Evolutionary conservation across 2,888 invertebrate species (phyloP), one percentile per base, ranked within the genome.

Genomic region (Pachliopta kotzebuea): DNA sequence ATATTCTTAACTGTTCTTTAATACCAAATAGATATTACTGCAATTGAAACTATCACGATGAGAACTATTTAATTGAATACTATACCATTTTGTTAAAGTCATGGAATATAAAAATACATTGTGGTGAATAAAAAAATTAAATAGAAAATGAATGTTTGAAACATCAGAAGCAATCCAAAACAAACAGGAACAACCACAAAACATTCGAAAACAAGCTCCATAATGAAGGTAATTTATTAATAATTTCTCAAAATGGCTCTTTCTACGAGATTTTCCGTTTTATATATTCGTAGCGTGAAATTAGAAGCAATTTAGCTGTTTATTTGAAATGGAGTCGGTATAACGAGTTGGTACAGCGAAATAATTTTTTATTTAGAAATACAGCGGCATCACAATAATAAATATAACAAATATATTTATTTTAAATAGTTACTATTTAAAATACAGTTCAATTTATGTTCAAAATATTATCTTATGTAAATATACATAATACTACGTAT

Each of bases 221-320:
- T 85, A 85, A 85, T 85, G 81, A 80, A 77, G 80, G 78, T 81
- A 84, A 85, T 86, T 86, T 85, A 83, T 85, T 84, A 84, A 84
- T 84, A 83, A 83, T 84, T 82, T 79, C 78, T 73, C 73, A 76
- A 72, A 76, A 76, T 69, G 54, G 58, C 63, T 67, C 70, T 72
- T 72, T 63, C 71, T 69, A 71, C 74, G 59, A 63, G 76, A 67
- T 69, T 68, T 69, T 68, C 76, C 76, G 74, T 78, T 77, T 77
- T 72, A 72, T 72, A 74, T 68, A 74, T 74, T 72, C 70, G 66
- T 68, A 71, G 71, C 75, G 75, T 76, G 69, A 77, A 78, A 71
- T 63, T 67, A 74, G 67, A 68, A 42, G 42, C 37, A 53, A 62
- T 56, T 62, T 29, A 56, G 31, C 20, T 52, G 23, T 31, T 60